Percentiles rank a stretch among this genome's conserved stretches.
Conservation (phyloP, 2,888 invertebrate species). For the Ypsolopha scabrella region DNA sequence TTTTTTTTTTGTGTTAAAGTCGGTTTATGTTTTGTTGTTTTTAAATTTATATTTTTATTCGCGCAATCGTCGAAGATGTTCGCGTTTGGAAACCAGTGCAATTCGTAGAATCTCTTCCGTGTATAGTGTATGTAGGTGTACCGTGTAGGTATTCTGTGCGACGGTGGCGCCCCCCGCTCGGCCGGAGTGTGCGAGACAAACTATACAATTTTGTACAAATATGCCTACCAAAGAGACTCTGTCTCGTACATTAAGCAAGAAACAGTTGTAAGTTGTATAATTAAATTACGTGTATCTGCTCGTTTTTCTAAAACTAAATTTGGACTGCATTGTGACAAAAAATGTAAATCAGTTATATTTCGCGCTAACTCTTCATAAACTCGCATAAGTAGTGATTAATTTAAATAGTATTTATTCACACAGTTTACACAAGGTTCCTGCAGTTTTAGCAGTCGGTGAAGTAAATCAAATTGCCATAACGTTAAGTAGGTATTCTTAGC, state of each 20-base stretch:
- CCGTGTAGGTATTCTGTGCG: slow-evolving; percentile 56
- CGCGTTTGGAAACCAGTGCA: slow-evolving; percentile 69
- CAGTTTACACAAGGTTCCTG: slow-evolving; percentile 48
- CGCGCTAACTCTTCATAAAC: slow-evolving; percentile 64
- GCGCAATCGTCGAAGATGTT: slow-evolving; percentile 61
- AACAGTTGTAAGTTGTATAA: slow-evolving; percentile 62
- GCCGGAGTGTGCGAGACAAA: slow-evolving; percentile 44
- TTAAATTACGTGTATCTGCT: slow-evolving; percentile 28
- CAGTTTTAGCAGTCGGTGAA: slow-evolving; percentile 68
- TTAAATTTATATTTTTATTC: slow-evolving; percentile 54
- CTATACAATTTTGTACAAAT: slow-evolving; percentile 69
- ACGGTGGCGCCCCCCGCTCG: slow-evolving; percentile 37
- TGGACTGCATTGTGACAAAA: slow-evolving; percentile 46
- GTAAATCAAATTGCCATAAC: slow-evolving; percentile 71
- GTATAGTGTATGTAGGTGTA: slow-evolving; percentile 64
- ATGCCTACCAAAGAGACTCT: slow-evolving; percentile 72
- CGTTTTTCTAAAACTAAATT: slow-evolving; percentile 9
- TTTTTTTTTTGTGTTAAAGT: slow-evolving; percentile 59
- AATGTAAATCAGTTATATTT: slow-evolving; percentile 24
- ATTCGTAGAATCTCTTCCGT: slow-evolving; percentile 70
- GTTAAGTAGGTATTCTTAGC: slow-evolving; percentile 67
- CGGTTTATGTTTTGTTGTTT: slow-evolving; percentile 63
- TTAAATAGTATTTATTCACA: slow-evolving; percentile 2
- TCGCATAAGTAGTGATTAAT: slow-evolving; percentile 40
- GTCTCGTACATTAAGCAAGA: slow-evolving; percentile 70